Evolutionary conservation across 2,888 invertebrate genomes (phyloP).

Genomic region (Cactoblastis cactorum): DNA sequence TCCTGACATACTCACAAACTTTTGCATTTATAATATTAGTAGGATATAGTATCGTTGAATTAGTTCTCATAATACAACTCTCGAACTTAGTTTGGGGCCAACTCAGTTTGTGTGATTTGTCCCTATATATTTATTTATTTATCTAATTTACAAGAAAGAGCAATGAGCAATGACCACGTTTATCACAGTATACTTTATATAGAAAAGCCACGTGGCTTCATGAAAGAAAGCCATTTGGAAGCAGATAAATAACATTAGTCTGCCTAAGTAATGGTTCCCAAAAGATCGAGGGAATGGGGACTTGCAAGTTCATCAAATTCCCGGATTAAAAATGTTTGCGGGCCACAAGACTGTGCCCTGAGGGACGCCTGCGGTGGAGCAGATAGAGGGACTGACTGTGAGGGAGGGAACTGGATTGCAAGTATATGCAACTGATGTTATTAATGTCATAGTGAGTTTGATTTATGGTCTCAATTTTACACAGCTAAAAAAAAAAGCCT

Average conservation of each 20-base stretch:
- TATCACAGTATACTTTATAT: too few relatives aligned
- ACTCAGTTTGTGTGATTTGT: too few relatives aligned
- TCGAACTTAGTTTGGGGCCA: too few relatives aligned
- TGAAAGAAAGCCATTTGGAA: background rate
- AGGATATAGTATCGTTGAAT: too few relatives aligned
- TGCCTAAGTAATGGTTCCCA: background rate
- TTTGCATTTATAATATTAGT: too few relatives aligned
- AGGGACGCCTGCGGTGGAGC: background rate
- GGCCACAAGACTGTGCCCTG: slow-evolving; percentile 1
- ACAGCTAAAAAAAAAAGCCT: slow-evolving; percentile 12
- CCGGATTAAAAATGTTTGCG: background rate
- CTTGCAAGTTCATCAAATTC: background rate
- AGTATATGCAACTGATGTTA: background rate
- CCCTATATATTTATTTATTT: too few relatives aligned
- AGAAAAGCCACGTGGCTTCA: too few relatives aligned
- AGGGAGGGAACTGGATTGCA: background rate
- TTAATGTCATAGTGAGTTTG: background rate
- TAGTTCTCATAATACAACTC: too few relatives aligned
- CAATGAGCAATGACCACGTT: too few relatives aligned
- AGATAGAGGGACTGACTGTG: background rate
- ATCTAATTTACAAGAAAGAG: too few relatives aligned
- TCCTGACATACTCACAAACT: too few relatives aligned
- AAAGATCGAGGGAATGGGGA: background rate
- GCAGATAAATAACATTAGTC: background rate
- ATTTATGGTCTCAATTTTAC: too few relatives aligned